Evolutionary conservation across 2,797 vertebrate species (phyloP), one percentile per base, ranked within the genome.

Genomic region (Chelonia mydas): DNA sequence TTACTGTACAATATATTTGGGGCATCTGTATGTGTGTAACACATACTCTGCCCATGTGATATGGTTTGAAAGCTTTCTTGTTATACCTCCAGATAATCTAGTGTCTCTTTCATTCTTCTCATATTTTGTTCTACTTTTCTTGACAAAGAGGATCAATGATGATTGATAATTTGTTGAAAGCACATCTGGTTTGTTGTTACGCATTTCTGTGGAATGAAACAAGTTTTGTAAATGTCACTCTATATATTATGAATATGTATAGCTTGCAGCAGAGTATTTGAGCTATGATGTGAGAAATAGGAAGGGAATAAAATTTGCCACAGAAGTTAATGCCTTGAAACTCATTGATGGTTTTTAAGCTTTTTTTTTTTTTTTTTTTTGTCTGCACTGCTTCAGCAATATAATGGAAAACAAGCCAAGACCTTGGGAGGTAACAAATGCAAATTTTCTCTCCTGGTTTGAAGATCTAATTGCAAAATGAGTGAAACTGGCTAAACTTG

Each of bases 401-500:
- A 31, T 47, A 89, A 89, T 50, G 87, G 57, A 78, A 96, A 94
- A 94, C 25, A 92, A 80, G 12, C 11, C 59, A 25, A 92, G 77
- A 11, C 28, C 92, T 84, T 65, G 81, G 88, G 72, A 97, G 55
- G 31, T 87, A 65, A 76, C 85, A 89, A 81, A 95, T 51, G 85
- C 37, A 83, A 11, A 6, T 82, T 59, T 65, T 74, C 19, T 68
- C 59, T 87, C n/a, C 83, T 93, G 65, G 23, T 41, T 51, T 81
- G 92, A 61, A 80, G 91, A 85, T 92, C 68, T 92, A 87, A 96
- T 97, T 91, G 94, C 53, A 90, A 94, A 89, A 89, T 83, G 16
- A 96, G 68, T 15, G 78, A 97, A 97, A 68, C 45, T 93, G 61
- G n/a, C 94, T 90, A 87, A 93, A 95, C 51, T 92, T 65, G 49